phyloP scores from a whole-genome alignment of 2,797 vertebrate genomes.

The Champsocephalus gunnari region DNA sequence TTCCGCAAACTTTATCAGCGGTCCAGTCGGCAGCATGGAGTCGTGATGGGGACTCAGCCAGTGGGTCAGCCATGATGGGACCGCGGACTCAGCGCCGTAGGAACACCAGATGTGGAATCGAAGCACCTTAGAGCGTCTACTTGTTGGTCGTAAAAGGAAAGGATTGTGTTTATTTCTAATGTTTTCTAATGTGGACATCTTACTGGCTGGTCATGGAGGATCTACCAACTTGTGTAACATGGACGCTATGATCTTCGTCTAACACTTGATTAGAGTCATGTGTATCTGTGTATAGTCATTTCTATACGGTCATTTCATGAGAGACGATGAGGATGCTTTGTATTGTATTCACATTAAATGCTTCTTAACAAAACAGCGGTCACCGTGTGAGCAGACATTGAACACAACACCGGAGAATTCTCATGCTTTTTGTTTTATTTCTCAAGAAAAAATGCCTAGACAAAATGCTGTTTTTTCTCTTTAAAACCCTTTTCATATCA shows the following conservation, averaged over 20 bases:
- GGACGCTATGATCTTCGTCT: conserved; percentile 53
- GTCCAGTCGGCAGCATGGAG: conserved; percentile 55
- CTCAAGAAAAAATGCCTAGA: conserved; percentile 63
- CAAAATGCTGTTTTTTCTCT: conserved; percentile 59
- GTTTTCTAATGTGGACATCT: conserved; percentile 19
- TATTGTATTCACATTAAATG: conserved; percentile 72
- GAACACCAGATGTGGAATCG: conserved; percentile 31
- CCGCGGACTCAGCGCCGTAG: conserved; percentile 36
- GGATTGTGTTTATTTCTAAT: conserved; percentile 8
- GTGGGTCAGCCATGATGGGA: conserved; percentile 41
- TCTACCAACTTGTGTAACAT: conserved; percentile 40
- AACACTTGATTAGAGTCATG: conserved; percentile 49
- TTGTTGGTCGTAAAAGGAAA: conserved; percentile 27
- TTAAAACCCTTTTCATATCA: conserved; percentile 75
- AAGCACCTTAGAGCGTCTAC: conserved; percentile 75
- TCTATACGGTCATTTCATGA: conserved; percentile 48
- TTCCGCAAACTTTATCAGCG: conserved; percentile 64
- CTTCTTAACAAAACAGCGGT: conserved; percentile 62
- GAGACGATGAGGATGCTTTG: conserved; percentile 40
- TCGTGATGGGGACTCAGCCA: conserved; percentile 44
- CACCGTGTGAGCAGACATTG: conserved; percentile 32
- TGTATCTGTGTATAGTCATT: conserved; percentile 56
- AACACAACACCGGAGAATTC: conserved; percentile 31
- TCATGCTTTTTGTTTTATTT: conserved; percentile 80
- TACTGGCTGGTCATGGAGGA: conserved; percentile 25